These are phyloP conservation scores for Brachyopa scutellaris DNA, from an alignment of 2,888 invertebrate genomes.

Conservation along the genomic window DNA sequence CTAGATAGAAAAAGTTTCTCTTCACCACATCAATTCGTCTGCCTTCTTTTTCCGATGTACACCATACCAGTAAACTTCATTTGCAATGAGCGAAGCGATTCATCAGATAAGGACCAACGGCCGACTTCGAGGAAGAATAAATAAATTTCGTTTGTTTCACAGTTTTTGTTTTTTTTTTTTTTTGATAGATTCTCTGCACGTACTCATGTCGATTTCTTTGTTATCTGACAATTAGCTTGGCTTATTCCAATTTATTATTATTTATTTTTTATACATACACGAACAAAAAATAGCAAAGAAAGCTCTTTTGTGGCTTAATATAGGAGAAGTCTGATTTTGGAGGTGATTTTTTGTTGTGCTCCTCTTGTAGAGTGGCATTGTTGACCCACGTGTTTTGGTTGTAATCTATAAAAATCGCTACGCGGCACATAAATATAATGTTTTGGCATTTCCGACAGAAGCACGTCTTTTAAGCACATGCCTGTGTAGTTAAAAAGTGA, in stretches of 20 bases:
- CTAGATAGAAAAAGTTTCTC: not conserved
- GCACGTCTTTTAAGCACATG: slow-evolving; percentile 2
- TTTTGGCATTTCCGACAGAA: not conserved
- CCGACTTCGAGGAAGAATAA: not conserved
- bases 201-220: slow-evolving; percentile 31
- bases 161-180: not conserved
- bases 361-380: not conserved
- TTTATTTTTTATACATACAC: not conserved
- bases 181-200: slow-evolving; percentile 38
- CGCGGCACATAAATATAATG: not conserved
- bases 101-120: slow-evolving; percentile 1
- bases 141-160: not conserved
- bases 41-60: not conserved
- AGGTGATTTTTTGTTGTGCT: not conserved
- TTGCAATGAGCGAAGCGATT: slow-evolving; percentile 2
- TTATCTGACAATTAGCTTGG: slow-evolving; percentile 25
- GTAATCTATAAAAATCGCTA: slow-evolving; percentile 4
- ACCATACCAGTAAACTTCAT: not conserved
- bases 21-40: not conserved
- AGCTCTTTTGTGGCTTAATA: not conserved
- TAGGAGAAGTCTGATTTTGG: not conserved
- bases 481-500: not conserved
- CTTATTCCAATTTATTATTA: slow-evolving; percentile 15
- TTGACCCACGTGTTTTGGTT: not conserved
- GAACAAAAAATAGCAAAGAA: not conserved